Percentiles rank a stretch among this genome's conserved stretches.
These are phyloP conservation scores for Ophiodon elongatus DNA, from an alignment of 2,113 vertebrate species.

Conservation along the genomic window DNA sequence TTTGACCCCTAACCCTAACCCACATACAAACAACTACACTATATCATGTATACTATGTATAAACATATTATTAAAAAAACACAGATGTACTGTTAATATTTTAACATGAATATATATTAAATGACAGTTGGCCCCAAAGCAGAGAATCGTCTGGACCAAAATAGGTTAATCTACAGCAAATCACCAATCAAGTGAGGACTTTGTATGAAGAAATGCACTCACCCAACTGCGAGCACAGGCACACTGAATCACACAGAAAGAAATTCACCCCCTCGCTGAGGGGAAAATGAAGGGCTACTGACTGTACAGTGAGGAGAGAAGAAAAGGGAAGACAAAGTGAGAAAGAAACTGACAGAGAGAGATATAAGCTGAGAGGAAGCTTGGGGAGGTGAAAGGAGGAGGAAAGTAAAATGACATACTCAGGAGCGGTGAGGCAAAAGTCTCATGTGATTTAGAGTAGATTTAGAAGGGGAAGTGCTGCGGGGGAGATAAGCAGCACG, in stretches of 20 bases:
- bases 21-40: not conserved
- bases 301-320: slow-evolving; percentile 15
- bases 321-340: slow-evolving; percentile 45
- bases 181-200: not conserved
- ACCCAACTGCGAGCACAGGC: not conserved
- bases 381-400: not conserved
- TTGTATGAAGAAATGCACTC: not conserved
- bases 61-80: not conserved
- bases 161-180: not conserved
- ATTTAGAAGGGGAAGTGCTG: slow-evolving; percentile 68
- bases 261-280: not conserved
- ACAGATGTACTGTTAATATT: not conserved
- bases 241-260: not conserved
- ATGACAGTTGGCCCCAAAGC: not conserved
- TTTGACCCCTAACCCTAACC: too few relatives aligned
- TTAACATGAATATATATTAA: not conserved
- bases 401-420: slow-evolving; percentile 66
- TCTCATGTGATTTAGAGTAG: slow-evolving; percentile 70
- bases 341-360: slow-evolving; percentile 36
- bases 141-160: not conserved
- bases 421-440: slow-evolving; percentile 55
- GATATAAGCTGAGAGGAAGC: slow-evolving; percentile 35
- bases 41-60: not conserved
- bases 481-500: slow-evolving; percentile 54
- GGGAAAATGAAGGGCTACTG: slow-evolving; percentile 29